These are phyloP conservation scores for Thysanoteuthis rhombus DNA, from an alignment of 2,888 invertebrate species.

Conservation along the genomic window DNA sequence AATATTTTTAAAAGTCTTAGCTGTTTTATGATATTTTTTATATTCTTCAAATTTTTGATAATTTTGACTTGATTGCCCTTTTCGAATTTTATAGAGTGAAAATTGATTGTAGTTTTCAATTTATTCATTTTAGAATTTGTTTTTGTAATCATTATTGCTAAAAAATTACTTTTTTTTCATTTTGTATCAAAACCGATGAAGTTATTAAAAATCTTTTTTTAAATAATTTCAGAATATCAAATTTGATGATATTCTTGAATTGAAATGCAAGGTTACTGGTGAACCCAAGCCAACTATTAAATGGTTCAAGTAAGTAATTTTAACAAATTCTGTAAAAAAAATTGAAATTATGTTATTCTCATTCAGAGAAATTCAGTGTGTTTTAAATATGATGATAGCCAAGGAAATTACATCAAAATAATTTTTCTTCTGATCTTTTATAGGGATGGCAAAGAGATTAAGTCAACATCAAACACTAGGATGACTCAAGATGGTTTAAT, in stretches of 20 bases:
- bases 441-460: conserved; percentile 43
- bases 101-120: not conserved
- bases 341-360: not conserved
- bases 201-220: not conserved
- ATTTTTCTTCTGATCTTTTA: not conserved
- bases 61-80: not conserved
- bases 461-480: conserved; percentile 77
- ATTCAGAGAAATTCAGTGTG: not conserved
- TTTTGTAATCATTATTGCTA: not conserved
- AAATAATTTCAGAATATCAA: not conserved
- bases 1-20: not conserved
- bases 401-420: not conserved
- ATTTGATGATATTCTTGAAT: not conserved
- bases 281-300: conserved; percentile 88
- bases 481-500: conserved; percentile 75
- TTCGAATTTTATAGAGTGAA: not conserved
- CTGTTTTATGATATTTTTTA: not conserved
- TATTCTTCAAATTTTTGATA: not conserved
- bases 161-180: not conserved
- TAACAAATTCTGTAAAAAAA: not conserved
- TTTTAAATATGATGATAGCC: not conserved
- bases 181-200: not conserved
- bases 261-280: conserved; percentile 82
- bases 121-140: not conserved
- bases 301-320: conserved; percentile 82